Evolutionary conservation across 2,888 invertebrate species (phyloP), one percentile per base, ranked within the genome.

Genomic region (Drosophila suboccidentalis): DNA sequence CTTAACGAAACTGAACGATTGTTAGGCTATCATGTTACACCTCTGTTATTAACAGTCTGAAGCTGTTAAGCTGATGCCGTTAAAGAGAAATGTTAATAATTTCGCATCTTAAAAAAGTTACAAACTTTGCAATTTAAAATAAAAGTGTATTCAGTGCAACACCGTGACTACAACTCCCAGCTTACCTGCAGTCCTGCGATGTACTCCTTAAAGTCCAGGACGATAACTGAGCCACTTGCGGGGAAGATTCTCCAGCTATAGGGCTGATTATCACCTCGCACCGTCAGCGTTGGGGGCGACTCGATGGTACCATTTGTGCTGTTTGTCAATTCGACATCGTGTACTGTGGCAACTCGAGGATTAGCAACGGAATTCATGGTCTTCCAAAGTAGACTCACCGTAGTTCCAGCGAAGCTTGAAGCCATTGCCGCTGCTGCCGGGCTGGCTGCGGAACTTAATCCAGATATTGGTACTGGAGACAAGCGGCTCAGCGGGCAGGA

Each of bases 371-470:
- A 17, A n/a, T 11, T 13, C 13, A 22, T n/a, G 1, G 4, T 10
- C 3, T 26, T 15, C 2, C 10, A 11, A 3, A 13, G 4, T 4
- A 1, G 0, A 87, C 93, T 92, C 91, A 96, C 96, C 91, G 86
- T 95, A 94, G 58, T 93, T 94, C 92, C 96, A 98, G 75, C 95
- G 94, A 0, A 96, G 95, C 50, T 95, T 91, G 91, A 98, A 98
- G 46, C 98, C 98, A 3, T 94, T 94, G 6, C 93, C 94, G 1
- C 71, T 92, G 38, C 92, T 93, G 67, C 94, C 93, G 3, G 93
- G 92, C 51, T 94, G 93, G 82, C 95, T 96, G 72, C 95, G 95
- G 90, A 98, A 98, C 90, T 96, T 96, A 2, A 98, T 93, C 95
- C 97, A 98, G 32, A 97, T 84, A 63, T 93, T 93, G 22, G 94